Percentiles rank a stretch among this genome's conserved stretches.
phyloP scores from a whole-genome alignment of 1,140 invertebrate genomes.

The Drosophila willistoni region DNA sequence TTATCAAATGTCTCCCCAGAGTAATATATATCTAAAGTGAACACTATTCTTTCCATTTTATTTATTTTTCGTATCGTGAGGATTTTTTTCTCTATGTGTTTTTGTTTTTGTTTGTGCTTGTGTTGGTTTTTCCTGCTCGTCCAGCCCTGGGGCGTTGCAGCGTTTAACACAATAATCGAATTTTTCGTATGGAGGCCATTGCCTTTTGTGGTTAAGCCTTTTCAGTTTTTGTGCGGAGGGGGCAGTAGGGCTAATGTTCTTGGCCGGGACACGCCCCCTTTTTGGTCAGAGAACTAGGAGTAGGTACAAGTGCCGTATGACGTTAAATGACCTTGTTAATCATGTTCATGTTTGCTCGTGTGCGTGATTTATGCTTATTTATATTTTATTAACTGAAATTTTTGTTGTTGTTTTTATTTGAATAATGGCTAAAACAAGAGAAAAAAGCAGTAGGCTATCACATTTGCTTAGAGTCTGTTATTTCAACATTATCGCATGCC shows the following conservation, averaged over 20 bases:
- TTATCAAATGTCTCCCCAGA: slow-evolving; percentile 78
- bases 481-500: background rate
- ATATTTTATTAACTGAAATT: slow-evolving; percentile 73
- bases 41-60: slow-evolving; percentile 8
- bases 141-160: slow-evolving; percentile 33
- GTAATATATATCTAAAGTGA: slow-evolving; percentile 67
- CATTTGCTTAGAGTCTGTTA: background rate
- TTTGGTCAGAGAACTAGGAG: slow-evolving; percentile 19
- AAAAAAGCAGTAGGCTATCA: slow-evolving; percentile 23
- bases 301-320: slow-evolving; percentile 68
- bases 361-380: slow-evolving; percentile 81
- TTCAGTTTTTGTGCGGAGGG: slow-evolving; percentile 20
- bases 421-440: slow-evolving; percentile 38
- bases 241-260: slow-evolving; percentile 31
- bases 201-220: slow-evolving; percentile 52
- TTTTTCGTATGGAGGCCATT: slow-evolving; percentile 43
- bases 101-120: slow-evolving; percentile 6
- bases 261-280: slow-evolving; percentile 35
- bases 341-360: slow-evolving; percentile 73
- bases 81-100: background rate
- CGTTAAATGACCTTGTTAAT: slow-evolving; percentile 78
- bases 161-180: slow-evolving; percentile 77
- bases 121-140: background rate
- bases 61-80: background rate
- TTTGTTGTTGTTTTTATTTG: slow-evolving; percentile 27